phyloP scores from a whole-genome alignment of 2,113 vertebrate genomes.

The Patagioenas fasciata region DNA sequence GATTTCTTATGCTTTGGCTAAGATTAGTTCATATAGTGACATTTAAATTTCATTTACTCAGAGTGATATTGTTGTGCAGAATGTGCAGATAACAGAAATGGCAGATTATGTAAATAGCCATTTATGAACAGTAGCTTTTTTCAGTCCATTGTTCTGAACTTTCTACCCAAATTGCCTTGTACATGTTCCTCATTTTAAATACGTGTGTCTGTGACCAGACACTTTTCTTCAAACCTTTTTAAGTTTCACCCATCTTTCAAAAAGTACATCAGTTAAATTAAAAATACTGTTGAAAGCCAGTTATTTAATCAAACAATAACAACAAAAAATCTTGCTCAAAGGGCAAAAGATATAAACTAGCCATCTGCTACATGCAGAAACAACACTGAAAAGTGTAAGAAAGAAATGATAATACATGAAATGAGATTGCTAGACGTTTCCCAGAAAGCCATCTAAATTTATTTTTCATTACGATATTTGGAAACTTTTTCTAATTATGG shows the following conservation, averaged over 20 bases:
- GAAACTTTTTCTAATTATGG: not conserved
- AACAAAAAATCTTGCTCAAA: not conserved
- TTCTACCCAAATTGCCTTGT: not conserved
- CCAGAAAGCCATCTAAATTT: not conserved
- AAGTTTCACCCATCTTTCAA: not conserved
- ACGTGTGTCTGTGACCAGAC: not conserved
- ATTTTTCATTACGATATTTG: not conserved
- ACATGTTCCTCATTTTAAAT: slow-evolving; percentile 28
- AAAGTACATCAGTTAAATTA: not conserved
- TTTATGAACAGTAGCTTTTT: slow-evolving; percentile 40
- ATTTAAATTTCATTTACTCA: slow-evolving; percentile 57
- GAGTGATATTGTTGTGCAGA: slow-evolving; percentile 46
- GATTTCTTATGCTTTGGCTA: slow-evolving; percentile 47
- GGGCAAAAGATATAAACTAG: slow-evolving; percentile 27
- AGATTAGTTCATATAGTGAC: slow-evolving; percentile 55
- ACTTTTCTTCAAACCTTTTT: not conserved
- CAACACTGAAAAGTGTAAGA: not conserved
- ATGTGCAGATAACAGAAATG: slow-evolving; percentile 55
- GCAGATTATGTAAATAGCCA: slow-evolving; percentile 61
- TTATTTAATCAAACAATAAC: slow-evolving; percentile 1
- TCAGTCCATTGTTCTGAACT: slow-evolving; percentile 14
- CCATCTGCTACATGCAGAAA: slow-evolving; percentile 49
- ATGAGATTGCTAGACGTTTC: not conserved
- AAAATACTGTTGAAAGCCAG: not conserved
- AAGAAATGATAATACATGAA: not conserved